These are phyloP conservation scores for Lindbergichthys nudifrons DNA, from an alignment of 2,797 vertebrate genomes.

Conservation along the genomic window DNA sequence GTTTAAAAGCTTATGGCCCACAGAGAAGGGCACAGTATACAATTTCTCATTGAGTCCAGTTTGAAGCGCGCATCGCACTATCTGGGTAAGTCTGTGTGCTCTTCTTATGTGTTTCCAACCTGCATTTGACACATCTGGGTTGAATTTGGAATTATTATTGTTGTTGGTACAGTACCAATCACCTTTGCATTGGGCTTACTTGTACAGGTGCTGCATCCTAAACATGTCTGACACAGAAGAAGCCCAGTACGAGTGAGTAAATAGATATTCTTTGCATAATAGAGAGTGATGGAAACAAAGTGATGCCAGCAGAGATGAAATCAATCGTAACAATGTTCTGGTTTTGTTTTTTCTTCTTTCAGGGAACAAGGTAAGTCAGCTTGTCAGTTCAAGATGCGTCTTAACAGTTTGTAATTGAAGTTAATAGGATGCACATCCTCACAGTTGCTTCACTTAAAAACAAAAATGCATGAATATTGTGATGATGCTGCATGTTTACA, in stretches of 20 bases:
- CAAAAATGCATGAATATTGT: conserved; percentile 31
- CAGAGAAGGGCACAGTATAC: conserved; percentile 57
- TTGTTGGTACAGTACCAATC: not conserved
- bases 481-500: conserved; percentile 16
- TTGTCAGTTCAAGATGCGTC: conserved; percentile 22
- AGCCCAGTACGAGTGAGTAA: conserved; percentile 89
- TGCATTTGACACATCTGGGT: not conserved
- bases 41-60: conserved; percentile 45
- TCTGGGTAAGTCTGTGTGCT: conserved; percentile 65
- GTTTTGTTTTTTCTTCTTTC: conserved; percentile 57
- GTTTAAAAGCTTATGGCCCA: conserved; percentile 82
- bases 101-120: not conserved
- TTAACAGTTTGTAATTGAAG: conserved; percentile 21
- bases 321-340: conserved; percentile 5
- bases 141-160: not conserved
- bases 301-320: not conserved
- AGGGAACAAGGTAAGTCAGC: conserved; percentile 90
- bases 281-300: not conserved
- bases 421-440: conserved; percentile 21
- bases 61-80: conserved; percentile 37
- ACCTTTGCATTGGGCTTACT: conserved; percentile 11
- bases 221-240: conserved; percentile 93
- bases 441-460: conserved; percentile 23
- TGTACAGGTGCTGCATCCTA: conserved; percentile 66
- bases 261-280: not conserved